Conservation (phyloP, 2,797 vertebrate species). For the Ibycter americanus region DNA sequence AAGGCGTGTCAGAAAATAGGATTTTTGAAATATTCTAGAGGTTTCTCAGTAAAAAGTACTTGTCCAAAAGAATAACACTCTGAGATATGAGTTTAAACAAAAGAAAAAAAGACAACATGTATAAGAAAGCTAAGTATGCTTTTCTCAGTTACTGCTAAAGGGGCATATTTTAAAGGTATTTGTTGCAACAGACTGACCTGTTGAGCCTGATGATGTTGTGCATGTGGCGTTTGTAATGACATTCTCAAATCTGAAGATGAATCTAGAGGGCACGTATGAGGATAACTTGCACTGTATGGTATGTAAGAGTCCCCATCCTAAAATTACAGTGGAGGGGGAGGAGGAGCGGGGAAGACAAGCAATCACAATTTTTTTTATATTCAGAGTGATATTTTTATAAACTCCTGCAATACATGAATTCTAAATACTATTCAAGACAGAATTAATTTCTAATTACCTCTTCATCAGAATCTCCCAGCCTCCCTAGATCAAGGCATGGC, state of each 20-base stretch:
- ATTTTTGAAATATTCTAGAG: background rate
- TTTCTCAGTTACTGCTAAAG: background rate
- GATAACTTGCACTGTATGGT: background rate
- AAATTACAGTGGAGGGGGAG: background rate
- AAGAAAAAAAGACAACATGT: background rate
- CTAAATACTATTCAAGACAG: background rate
- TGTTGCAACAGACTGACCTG: constrained; percentile 51
- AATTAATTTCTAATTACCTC: constrained; percentile 72
- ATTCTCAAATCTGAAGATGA: constrained; percentile 42
- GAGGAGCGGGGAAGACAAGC: fast-evolving
- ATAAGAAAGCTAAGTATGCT: background rate
- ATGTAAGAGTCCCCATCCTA: constrained; percentile 57
- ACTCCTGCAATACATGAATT: background rate
- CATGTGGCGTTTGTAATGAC: constrained; percentile 14
- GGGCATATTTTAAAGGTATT: background rate
- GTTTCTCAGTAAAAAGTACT: background rate
- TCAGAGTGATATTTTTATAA: background rate
- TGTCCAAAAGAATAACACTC: background rate
- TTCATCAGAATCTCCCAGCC: constrained; percentile 75
- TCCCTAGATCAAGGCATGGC: constrained; percentile 78
- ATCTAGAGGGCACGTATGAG: constrained; percentile 15
- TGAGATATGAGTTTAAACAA: background rate
- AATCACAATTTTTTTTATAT: background rate
- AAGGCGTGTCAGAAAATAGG: background rate
- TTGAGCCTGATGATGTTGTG: constrained; percentile 14